Base-by-base conservation (phyloP, 2,888 invertebrate genomes). In the Cantharis nigra region DNA sequence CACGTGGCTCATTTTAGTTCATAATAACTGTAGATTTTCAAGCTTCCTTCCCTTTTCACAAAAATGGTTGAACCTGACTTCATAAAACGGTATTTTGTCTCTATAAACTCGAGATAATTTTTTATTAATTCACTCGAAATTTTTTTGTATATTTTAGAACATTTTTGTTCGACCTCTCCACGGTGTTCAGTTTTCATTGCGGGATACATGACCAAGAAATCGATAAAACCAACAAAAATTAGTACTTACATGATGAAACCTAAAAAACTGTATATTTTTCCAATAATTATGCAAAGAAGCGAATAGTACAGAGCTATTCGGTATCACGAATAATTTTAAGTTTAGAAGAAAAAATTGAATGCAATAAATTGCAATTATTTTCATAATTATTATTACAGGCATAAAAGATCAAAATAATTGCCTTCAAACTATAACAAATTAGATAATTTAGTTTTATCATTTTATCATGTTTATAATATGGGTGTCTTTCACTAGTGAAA, bases 1-100 rank as follows among this genome's bases (percentile, higher is more conserved):
- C 81, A 81, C 80, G 81, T 81, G 80, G 69, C 30, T 30, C 73
- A 74, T 75, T 80, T 79, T 80, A 75, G 77, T 80, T 75, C 80
- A 76, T 76, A 30, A 78, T 71, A 78, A 77, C 83, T 83, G 49
- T 63, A 62, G 75, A 75, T 70, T 83, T 49, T 82, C 79, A 82
- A 84, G 86, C 80, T 84, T 86, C 87, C 86, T 86, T 88, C 88
- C 87, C 86, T 86, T 87, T 86, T 82, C 83, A 80, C 82, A 80
- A 84, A 87, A 87, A 88, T 88, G 88, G 88, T 88, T 87, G 83
- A 83, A 84, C 85, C 88, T 85, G 85, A 83, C 85, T 84, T 84
- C 80, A 74, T 83, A 85, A 85, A 87, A 87, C 87, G 86, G 87
- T 87, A 87, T 87, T 86, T 87, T 86, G 72, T 67, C 76, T 76